Percentiles rank a stretch among this genome's conserved stretches.
Evolutionary conservation across 2,888 invertebrate species (phyloP).

Genomic region (Diplazon laetatorius): DNA sequence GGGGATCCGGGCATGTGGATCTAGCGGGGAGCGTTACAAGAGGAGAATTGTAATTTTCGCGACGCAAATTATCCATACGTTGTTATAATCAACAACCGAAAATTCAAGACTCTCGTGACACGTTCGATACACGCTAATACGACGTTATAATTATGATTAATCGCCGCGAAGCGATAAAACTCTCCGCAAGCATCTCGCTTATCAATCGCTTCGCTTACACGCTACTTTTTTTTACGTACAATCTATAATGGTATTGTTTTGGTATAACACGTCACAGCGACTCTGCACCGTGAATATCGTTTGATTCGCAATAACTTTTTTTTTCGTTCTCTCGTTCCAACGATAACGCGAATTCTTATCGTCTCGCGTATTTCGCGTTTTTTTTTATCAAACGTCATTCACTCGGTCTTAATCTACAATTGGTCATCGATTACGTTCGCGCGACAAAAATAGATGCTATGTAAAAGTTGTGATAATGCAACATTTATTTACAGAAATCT

Average conservation of each 20-base stretch:
- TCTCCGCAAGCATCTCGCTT: constrained; percentile 56
- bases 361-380: background rate
- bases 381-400: constrained; percentile 28
- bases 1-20: constrained; percentile 46
- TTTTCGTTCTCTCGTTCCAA: constrained; percentile 40
- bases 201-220: constrained; percentile 68
- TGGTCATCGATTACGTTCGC: constrained; percentile 69
- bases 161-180: constrained; percentile 54
- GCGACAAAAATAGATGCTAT: constrained; percentile 76
- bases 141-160: constrained; percentile 62
- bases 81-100: constrained; percentile 52
- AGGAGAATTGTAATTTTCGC: constrained; percentile 48
- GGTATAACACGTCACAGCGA: constrained; percentile 82
- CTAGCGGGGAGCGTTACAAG: constrained; percentile 42
- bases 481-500: constrained; percentile 63
- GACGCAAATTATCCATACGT: constrained; percentile 46
- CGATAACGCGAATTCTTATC: constrained; percentile 21
- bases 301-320: constrained; percentile 74
- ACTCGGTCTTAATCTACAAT: constrained; percentile 58
- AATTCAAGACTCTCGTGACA: constrained; percentile 52
- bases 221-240: constrained; percentile 68
- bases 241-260: constrained; percentile 78
- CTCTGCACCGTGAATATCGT: constrained; percentile 77
- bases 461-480: constrained; percentile 31
- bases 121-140: constrained; percentile 52